Evolutionary conservation across 2,113 vertebrate genomes (phyloP).

Genomic region (Tragelaphus scriptus): DNA sequence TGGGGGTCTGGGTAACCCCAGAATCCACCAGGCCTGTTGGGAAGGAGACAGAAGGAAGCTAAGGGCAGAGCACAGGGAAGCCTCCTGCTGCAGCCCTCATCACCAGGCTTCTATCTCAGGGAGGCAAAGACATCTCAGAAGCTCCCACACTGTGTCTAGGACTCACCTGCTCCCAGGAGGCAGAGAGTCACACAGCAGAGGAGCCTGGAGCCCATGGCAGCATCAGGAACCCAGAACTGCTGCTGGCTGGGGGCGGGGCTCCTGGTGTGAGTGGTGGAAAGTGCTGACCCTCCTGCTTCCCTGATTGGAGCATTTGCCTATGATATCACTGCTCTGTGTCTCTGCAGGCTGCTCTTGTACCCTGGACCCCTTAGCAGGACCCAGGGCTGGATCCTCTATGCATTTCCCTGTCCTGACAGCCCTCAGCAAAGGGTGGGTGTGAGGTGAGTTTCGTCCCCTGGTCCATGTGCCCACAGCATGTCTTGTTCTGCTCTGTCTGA

Average conservation of each 20-base stretch:
- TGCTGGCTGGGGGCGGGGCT: rapidly evolving
- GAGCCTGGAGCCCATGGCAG: background rate
- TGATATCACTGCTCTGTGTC: background rate
- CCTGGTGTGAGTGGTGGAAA: background rate
- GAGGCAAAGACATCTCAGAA: too few species aligned
- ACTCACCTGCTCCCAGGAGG: background rate
- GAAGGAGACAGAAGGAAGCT: background rate
- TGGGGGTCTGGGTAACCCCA: background rate
- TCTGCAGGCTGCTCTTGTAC: background rate
- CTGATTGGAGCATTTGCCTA: background rate
- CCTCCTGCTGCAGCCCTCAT: too few species aligned
- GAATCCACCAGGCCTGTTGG: background rate
- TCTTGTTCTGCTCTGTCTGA: background rate
- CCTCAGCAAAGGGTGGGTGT: too few species aligned
- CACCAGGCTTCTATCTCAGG: too few species aligned
- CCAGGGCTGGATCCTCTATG: too few species aligned
- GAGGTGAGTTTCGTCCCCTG: rapidly evolving
- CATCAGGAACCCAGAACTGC: too few species aligned
- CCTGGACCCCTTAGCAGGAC: background rate
- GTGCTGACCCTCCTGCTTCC: background rate
- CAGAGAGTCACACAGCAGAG: background rate
- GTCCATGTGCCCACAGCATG: too few species aligned
- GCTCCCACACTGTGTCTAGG: background rate
- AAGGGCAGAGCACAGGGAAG: too few species aligned
- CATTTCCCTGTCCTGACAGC: background rate